A percentile compares a stretch with the other conserved stretches of the same genome.
Evolutionary conservation across 1,140 invertebrate species (phyloP).

Genomic region (Ceratoteleas bidentatus): DNA sequence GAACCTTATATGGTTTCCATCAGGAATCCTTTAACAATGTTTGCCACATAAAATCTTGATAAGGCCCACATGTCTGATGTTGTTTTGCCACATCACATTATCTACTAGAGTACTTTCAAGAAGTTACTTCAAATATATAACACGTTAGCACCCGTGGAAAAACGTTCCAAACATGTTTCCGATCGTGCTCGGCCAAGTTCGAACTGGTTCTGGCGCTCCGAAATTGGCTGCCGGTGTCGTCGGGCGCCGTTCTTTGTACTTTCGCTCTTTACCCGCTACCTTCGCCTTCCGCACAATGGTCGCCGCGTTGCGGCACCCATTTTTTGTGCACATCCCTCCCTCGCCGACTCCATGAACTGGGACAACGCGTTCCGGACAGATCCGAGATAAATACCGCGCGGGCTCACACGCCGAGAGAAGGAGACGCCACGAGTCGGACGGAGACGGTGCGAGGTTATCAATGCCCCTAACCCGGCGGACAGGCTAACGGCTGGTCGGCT

Average conservation of each 20-base stretch:
- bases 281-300: constrained; percentile 39
- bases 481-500: constrained; percentile 71
- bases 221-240: background rate
- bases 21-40: too few species aligned
- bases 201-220: background rate
- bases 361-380: constrained; percentile 68
- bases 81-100: too few species aligned
- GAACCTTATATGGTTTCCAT: too few species aligned
- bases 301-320: constrained; percentile 47
- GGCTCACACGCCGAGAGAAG: constrained; percentile 21
- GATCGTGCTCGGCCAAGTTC: constrained; percentile 19
- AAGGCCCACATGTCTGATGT: too few species aligned
- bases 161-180: constrained; percentile 27
- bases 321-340: constrained; percentile 59
- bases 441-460: constrained; percentile 70
- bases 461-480: constrained; percentile 68
- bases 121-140: too few species aligned
- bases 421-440: constrained; percentile 22
- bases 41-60: too few species aligned
- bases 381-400: constrained; percentile 69
- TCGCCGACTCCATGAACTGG: constrained; percentile 62
- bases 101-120: too few species aligned
- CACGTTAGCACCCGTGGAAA: background rate
- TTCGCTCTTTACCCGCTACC: constrained; percentile 37
- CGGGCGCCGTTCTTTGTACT: constrained; percentile 1